phyloP scores from a whole-genome alignment of 92 coral and sea anemone genomes.

The Actinernus sp. region DNA sequence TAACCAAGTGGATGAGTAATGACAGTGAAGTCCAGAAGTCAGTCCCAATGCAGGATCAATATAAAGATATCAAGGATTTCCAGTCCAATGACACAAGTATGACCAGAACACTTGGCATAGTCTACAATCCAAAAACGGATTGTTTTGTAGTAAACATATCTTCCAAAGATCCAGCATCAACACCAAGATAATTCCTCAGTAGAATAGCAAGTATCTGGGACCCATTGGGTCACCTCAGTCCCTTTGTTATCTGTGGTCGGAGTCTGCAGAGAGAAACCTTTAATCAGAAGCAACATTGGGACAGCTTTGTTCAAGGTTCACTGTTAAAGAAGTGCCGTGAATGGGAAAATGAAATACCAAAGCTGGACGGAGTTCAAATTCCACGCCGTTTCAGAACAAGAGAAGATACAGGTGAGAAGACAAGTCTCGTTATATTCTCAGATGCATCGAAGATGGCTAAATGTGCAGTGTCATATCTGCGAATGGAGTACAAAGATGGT shows the following conservation, averaged over 20 bases:
- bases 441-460: slow-evolving; percentile 10
- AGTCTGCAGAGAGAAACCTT: slow-evolving; percentile 47
- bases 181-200: slow-evolving; percentile 50
- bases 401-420: not conserved
- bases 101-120: not conserved
- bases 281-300: slow-evolving; percentile 50
- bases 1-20: not conserved
- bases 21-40: too few relatives aligned
- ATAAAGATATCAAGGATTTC: not conserved
- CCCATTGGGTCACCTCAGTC: slow-evolving; percentile 58
- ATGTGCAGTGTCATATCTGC: not conserved
- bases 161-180: slow-evolving; percentile 27
- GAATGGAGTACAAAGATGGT: not conserved
- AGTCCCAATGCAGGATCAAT: too few relatives aligned
- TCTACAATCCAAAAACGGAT: not conserved
- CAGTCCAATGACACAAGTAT: too few relatives aligned
- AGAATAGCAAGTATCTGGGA: slow-evolving; percentile 57
- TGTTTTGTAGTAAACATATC: not conserved
- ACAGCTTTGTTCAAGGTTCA: slow-evolving; percentile 33
- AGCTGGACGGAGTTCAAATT: slow-evolving; percentile 3
- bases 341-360: slow-evolving; percentile 32
- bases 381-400: slow-evolving; percentile 6
- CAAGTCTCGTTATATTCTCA: not conserved
- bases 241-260: slow-evolving; percentile 58
- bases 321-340: slow-evolving; percentile 40